A percentile compares a stretch with the other conserved stretches of the same genome.
Conservation (phyloP, 2,113 vertebrate genomes). For the Campylorhamphus procurvoides region DNA sequence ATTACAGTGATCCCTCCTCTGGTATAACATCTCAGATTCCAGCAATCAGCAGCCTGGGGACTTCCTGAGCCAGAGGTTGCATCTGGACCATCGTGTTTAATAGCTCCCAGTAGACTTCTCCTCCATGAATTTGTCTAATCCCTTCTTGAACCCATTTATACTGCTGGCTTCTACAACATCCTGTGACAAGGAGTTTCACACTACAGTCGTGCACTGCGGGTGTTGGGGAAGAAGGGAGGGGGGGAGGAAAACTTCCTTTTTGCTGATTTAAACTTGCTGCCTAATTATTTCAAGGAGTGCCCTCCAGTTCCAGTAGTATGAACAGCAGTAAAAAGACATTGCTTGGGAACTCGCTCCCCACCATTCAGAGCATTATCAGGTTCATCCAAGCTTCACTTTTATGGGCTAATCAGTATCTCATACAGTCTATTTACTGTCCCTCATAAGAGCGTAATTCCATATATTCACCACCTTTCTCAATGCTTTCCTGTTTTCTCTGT, state of each 20-base stretch:
- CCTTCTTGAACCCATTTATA: constrained; percentile 50
- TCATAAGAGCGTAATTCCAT: background rate
- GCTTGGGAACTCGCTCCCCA: background rate
- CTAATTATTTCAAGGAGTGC: background rate
- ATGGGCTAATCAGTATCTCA: background rate
- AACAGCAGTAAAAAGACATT: background rate
- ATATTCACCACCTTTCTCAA: background rate
- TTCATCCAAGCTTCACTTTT: background rate
- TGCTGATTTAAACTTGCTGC: background rate
- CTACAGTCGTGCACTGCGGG: background rate
- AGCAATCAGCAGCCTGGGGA: constrained; percentile 36
- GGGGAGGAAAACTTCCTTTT: background rate
- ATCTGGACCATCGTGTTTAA: constrained; percentile 49
- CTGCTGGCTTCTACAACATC: constrained; percentile 40
- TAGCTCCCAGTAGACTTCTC: constrained; percentile 29
- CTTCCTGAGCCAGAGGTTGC: constrained; percentile 64
- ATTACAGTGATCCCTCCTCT: constrained; percentile 35
- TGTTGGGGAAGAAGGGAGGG: background rate
- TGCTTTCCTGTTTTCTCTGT: background rate
- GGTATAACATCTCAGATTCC: constrained; percentile 44
- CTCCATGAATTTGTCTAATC: constrained; percentile 50
- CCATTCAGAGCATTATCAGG: background rate
- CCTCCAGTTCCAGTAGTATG: background rate
- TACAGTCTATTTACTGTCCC: background rate
- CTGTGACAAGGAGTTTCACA: constrained; percentile 41